A percentile compares a stretch with the other conserved stretches of the same genome.
phyloP scores from a whole-genome alignment of 2,113 vertebrate genomes.

The human (Homo sapiens) region GRCh38 chr2:15644501-15645000 shows the following conservation, averaged over 20 bases:
- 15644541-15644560: neutral
- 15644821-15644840: neutral
- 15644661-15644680: neutral
- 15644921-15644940: neutral
- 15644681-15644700: neutral
- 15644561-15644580: neutral
- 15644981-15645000: neutral
- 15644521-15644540: neutral
- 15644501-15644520: neutral
- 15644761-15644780: neutral
- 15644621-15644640: neutral
- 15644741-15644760: neutral
- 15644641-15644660: neutral
- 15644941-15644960: too few species aligned
- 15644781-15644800: neutral
- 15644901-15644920: neutral
- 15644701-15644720: neutral
- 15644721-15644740: neutral
- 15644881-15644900: neutral
- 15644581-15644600: neutral
- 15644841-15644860: neutral
- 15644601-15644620: neutral
- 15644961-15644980: fast-evolving
- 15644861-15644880: neutral
- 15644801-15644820: neutral